These are phyloP conservation scores for Platichthys flesus DNA, from an alignment of 2,113 vertebrate species.

Conservation along the genomic window DNA sequence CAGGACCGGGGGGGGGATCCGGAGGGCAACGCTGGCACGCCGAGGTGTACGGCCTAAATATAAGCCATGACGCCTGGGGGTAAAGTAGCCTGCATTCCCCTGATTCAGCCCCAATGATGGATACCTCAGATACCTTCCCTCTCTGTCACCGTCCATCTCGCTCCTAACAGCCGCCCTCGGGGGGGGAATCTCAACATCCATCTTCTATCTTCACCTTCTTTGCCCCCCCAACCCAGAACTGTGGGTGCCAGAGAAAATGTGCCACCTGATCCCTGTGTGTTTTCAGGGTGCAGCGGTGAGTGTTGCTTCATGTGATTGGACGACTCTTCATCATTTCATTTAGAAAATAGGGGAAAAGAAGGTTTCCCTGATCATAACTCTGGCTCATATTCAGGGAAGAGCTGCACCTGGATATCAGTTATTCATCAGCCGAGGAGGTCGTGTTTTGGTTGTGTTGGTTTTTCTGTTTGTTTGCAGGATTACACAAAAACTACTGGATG, in stretches of 20 bases:
- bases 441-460: too few species aligned
- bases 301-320: neutral
- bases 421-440: too few species aligned
- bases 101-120: slow-evolving; percentile 68
- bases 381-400: too few species aligned
- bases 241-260: slow-evolving; percentile 24
- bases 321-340: neutral
- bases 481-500: too few species aligned
- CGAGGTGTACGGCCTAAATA: slow-evolving; percentile 55
- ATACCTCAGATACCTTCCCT: slow-evolving; percentile 52
- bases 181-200: slow-evolving; percentile 21
- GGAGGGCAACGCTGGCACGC: slow-evolving; percentile 24
- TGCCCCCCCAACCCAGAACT: neutral
- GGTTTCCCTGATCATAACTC: too few species aligned
- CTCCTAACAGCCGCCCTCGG: slow-evolving; percentile 6
- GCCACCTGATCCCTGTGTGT: slow-evolving; percentile 1
- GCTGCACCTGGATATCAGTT: too few species aligned
- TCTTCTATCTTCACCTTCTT: slow-evolving; percentile 30
- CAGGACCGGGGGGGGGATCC: slow-evolving; percentile 1
- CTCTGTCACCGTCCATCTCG: slow-evolving; percentile 31
- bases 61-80: slow-evolving; percentile 46
- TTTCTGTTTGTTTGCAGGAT: too few species aligned
- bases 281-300: neutral
- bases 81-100: slow-evolving; percentile 62
- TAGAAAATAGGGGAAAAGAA: neutral